Evolutionary conservation across 2,113 vertebrate species (phyloP).

Genomic region (Pitta sordida): DNA sequence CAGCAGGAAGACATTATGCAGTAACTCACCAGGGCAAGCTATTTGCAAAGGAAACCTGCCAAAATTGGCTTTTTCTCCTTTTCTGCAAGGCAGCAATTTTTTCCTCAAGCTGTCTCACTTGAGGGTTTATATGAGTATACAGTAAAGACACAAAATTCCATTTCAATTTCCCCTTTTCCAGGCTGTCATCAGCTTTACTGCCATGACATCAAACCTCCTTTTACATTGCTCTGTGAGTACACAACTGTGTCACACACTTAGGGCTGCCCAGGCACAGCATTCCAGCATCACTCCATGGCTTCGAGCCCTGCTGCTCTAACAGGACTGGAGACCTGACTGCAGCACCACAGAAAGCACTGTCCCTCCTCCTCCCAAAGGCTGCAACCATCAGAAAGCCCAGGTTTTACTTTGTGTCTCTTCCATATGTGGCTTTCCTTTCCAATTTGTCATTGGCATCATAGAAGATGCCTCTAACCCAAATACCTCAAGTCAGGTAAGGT

Average conservation of each 20-base stretch:
- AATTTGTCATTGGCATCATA: background rate
- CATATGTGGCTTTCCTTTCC: background rate
- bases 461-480: background rate
- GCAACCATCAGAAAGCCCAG: background rate
- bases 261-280: background rate
- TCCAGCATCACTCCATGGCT: background rate
- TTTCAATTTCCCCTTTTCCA: background rate
- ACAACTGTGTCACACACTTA: background rate
- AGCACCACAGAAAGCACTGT: background rate
- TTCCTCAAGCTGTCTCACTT: background rate
- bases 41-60: background rate
- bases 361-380: background rate
- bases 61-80: background rate
- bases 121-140: background rate
- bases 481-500: background rate
- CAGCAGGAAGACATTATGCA: background rate
- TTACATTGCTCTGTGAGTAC: fast-evolving
- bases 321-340: background rate
- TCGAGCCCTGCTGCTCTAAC: fast-evolving
- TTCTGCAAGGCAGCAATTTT: background rate
- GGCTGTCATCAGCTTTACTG: background rate
- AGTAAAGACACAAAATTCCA: background rate
- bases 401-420: background rate
- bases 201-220: background rate
- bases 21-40: background rate